phyloP scores from a whole-genome alignment of 2,888 invertebrate genomes.

The Odontocerum albicorne region DNA sequence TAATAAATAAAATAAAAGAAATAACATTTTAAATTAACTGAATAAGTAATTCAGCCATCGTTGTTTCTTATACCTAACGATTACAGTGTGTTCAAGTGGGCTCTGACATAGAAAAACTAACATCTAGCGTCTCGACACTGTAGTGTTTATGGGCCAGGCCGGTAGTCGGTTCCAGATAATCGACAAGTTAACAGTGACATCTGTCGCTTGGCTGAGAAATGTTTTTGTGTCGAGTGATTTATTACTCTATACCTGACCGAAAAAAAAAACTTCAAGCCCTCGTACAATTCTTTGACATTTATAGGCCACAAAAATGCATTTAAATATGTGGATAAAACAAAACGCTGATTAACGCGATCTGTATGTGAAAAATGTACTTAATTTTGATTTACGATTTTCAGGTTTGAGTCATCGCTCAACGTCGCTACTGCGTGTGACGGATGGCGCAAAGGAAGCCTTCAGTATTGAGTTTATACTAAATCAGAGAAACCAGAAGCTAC shows the following conservation, averaged over 20 bases:
- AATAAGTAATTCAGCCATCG: too few species aligned
- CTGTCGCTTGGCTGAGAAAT: conserved; percentile 44
- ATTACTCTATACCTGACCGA: conserved; percentile 13
- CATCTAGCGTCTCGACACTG: too few species aligned
- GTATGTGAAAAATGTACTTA: conserved; percentile 14
- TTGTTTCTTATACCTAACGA: too few species aligned
- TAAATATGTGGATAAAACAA: conserved; percentile 1
- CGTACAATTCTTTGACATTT: background rate
- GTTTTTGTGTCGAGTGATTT: conserved; percentile 40
- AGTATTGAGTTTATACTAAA: conserved; percentile 12
- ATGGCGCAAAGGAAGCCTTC: background rate
- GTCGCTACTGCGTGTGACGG: conserved; percentile 9
- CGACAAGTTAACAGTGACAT: conserved; percentile 36
- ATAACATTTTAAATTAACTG: too few species aligned
- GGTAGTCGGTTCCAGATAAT: too few species aligned
- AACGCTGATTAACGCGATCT: conserved; percentile 3
- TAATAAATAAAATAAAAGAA: too few species aligned
- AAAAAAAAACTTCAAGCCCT: background rate
- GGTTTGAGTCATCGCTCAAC: conserved; percentile 21
- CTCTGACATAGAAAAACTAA: too few species aligned
- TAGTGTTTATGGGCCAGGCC: too few species aligned
- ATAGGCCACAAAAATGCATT: conserved; percentile 1
- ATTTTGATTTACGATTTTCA: conserved; percentile 25
- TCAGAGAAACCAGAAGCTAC: conserved; percentile 1
- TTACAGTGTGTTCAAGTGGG: too few species aligned